Evolutionary conservation across 2,797 vertebrate species (phyloP).

Genomic region (Tolypeutes matacus): DNA sequence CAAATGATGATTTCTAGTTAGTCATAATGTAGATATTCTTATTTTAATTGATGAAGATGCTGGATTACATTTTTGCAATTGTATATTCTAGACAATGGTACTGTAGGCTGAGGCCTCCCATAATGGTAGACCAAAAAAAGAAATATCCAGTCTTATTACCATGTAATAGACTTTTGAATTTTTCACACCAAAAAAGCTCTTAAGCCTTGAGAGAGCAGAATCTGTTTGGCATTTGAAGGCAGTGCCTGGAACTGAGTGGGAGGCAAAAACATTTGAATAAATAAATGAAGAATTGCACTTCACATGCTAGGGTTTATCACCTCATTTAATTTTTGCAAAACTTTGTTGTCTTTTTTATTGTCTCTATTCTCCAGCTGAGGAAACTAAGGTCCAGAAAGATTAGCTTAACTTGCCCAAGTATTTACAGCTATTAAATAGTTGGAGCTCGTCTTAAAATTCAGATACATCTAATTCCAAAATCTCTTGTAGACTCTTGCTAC

Average conservation of each 20-base stretch:
- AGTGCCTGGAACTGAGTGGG: neutral
- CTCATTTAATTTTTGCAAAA: conserved; percentile 27
- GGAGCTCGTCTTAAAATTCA: neutral
- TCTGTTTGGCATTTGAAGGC: neutral
- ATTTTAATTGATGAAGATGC: neutral
- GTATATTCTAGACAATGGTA: neutral
- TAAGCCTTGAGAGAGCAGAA: neutral
- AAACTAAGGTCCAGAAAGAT: conserved; percentile 11
- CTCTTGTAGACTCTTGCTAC: neutral
- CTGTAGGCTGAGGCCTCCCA: neutral
- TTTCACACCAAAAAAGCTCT: neutral
- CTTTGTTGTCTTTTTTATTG: conserved; percentile 1
- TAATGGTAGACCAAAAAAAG: neutral
- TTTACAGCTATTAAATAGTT: neutral
- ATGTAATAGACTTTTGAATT: neutral
- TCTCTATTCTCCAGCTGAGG: neutral
- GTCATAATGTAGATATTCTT: neutral
- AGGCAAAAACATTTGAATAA: neutral
- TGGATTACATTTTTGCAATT: neutral
- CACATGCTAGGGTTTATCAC: neutral
- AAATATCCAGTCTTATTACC: conserved; percentile 14
- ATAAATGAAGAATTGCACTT: conserved; percentile 26
- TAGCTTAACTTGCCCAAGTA: neutral
- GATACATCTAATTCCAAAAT: neutral
- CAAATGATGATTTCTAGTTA: neutral